These are phyloP conservation scores for Apogon hyalosoma DNA, from an alignment of 2,797 vertebrate genomes.

Conservation along the genomic window DNA sequence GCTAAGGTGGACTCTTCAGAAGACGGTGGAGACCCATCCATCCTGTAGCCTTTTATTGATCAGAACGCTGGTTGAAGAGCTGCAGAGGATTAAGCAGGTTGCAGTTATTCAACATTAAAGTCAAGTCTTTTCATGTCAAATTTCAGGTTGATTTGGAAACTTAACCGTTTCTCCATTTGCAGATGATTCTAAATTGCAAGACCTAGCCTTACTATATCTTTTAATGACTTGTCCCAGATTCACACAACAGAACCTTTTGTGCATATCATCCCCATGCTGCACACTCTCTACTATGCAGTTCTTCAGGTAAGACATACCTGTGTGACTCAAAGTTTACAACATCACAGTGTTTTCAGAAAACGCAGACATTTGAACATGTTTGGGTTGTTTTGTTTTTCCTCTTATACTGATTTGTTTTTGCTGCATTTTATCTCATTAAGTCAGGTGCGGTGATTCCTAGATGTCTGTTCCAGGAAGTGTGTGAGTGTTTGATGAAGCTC, in stretches of 20 bases:
- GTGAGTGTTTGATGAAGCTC: slow-evolving; percentile 83
- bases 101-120: slow-evolving; percentile 59
- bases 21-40: slow-evolving; percentile 85
- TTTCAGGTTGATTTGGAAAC: background rate
- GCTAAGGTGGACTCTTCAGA: slow-evolving; percentile 89
- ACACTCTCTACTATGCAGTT: slow-evolving; percentile 87
- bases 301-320: slow-evolving; percentile 80
- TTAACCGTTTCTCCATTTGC: background rate
- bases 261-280: slow-evolving; percentile 88
- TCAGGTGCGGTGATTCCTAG: slow-evolving; percentile 78
- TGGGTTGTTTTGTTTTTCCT: background rate
- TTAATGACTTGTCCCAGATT: slow-evolving; percentile 68
- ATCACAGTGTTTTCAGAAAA: background rate
- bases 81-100: slow-evolving; percentile 70
- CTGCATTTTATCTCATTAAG: slow-evolving; percentile 65
- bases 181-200: background rate
- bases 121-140: background rate
- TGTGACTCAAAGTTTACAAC: background rate
- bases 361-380: no score
- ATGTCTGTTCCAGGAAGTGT: slow-evolving; percentile 80
- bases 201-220: no score
- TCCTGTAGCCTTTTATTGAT: slow-evolving; percentile 77
- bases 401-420: background rate
- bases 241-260: slow-evolving; percentile 69
- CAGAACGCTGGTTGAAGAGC: slow-evolving; percentile 85